Percentiles rank a stretch among this genome's conserved stretches.
phyloP scores from a whole-genome alignment of 35 echinoderm and acorn worm species.

The Lytechinus variegatus region DNA sequence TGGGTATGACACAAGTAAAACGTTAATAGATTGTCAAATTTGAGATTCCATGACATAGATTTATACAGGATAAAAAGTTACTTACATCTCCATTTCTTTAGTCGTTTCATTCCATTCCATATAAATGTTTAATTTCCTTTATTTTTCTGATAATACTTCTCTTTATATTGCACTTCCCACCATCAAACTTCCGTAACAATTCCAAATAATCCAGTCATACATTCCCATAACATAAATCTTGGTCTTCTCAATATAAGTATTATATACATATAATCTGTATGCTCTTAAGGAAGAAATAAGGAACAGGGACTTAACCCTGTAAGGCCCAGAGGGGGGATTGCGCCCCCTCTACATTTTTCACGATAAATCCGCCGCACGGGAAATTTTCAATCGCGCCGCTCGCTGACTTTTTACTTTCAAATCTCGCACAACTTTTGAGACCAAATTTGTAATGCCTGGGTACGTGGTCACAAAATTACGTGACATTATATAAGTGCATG shows the following conservation, averaged over 20 bases:
- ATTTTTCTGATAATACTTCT: background rate
- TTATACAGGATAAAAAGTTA: background rate
- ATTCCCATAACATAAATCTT: too few species aligned
- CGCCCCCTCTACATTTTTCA: too few species aligned
- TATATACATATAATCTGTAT: too few species aligned
- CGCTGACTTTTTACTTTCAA: too few species aligned
- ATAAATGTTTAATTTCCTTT: background rate
- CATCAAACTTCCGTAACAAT: background rate
- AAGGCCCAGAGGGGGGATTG: background rate
- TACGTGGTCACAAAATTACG: too few species aligned
- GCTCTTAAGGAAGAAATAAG: background rate
- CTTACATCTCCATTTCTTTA: background rate
- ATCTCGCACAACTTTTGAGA: too few species aligned
- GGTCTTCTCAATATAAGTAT: too few species aligned
- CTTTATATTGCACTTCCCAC: background rate
- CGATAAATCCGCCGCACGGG: too few species aligned
- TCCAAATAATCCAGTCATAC: background rate
- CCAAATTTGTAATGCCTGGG: too few species aligned
- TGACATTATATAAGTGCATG: too few species aligned
- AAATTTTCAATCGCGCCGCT: too few species aligned
- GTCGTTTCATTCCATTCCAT: background rate
- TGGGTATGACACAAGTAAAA: background rate
- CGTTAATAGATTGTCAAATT: background rate
- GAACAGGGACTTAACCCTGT: background rate
- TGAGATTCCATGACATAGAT: background rate